Conservation (phyloP, 2,113 vertebrate species). For the Odocoileus virginianus region DNA sequence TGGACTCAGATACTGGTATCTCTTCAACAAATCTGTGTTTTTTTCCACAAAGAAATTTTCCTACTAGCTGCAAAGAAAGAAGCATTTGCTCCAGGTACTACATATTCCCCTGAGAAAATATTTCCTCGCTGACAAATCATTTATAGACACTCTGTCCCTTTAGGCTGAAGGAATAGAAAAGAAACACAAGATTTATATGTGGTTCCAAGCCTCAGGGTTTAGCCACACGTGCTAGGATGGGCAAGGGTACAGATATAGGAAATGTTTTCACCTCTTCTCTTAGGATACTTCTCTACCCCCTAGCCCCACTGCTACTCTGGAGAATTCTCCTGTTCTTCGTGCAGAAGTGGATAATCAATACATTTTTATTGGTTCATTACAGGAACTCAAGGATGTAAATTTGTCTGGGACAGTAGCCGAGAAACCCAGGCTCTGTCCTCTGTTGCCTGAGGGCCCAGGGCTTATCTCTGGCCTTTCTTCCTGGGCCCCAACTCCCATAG, state of each 20-base stretch:
- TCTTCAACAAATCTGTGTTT: neutral
- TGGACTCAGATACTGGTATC: neutral
- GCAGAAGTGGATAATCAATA: neutral
- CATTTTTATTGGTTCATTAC: neutral
- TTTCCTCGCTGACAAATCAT: constrained; percentile 29
- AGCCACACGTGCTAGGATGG: neutral
- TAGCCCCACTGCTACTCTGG: neutral
- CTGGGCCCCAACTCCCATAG: neutral
- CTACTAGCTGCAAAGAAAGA: neutral
- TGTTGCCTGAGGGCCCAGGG: neutral
- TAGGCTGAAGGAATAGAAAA: neutral
- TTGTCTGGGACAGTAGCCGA: neutral
- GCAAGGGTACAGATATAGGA: neutral
- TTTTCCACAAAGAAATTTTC: constrained; percentile 7
- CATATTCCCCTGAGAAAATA: constrained; percentile 7
- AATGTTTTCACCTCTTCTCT: neutral
- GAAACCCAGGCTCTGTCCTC: neutral
- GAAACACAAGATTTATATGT: neutral
- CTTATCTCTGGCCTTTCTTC: neutral
- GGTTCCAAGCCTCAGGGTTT: neutral
- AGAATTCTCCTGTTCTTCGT: neutral
- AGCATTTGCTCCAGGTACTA: neutral
- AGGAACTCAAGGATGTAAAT: neutral
- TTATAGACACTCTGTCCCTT: constrained; percentile 1
- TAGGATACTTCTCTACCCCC: neutral